Evolutionary conservation across 2,888 invertebrate genomes (phyloP).

Genomic region (Tachina lurida): DNA sequence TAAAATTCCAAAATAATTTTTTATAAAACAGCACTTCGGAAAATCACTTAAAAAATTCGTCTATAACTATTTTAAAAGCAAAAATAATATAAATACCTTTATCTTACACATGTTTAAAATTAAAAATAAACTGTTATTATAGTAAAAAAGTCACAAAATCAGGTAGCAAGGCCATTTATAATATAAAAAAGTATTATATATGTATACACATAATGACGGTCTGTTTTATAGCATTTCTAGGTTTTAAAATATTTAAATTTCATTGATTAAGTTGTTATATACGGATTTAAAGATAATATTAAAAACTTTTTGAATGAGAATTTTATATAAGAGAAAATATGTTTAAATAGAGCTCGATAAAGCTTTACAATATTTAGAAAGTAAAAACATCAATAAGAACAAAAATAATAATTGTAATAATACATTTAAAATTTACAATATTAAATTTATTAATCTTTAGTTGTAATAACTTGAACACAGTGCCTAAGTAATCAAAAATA

Average conservation of each 20-base stretch:
- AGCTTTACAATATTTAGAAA: constrained; percentile 67
- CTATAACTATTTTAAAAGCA: constrained; percentile 38
- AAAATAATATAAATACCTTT: constrained; percentile 40
- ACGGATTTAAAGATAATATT: constrained; percentile 64
- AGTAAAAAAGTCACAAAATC: constrained; percentile 68
- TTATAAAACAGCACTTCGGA: constrained; percentile 1
- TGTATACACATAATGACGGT: constrained; percentile 68
- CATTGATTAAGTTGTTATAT: constrained; percentile 69
- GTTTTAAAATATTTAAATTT: constrained; percentile 70
- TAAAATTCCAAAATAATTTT: neutral
- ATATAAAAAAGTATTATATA: constrained; percentile 46
- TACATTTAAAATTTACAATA: constrained; percentile 73
- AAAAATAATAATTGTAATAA: constrained; percentile 68
- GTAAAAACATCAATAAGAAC: constrained; percentile 63
- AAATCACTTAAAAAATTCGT: constrained; percentile 18
- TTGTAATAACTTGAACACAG: constrained; percentile 82
- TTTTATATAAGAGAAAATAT: constrained; percentile 65
- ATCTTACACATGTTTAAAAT: constrained; percentile 59
- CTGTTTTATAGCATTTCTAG: constrained; percentile 71
- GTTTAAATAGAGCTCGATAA: constrained; percentile 66
- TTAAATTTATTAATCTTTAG: constrained; percentile 80
- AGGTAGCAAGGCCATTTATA: constrained; percentile 70
- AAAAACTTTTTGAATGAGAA: constrained; percentile 66
- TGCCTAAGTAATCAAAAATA: constrained; percentile 82
- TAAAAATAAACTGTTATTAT: constrained; percentile 69